Percentiles rank a stretch among this genome's conserved stretches.
Conservation (phyloP, 2,797 vertebrate genomes). For the Chaenodraco wilsoni region DNA sequence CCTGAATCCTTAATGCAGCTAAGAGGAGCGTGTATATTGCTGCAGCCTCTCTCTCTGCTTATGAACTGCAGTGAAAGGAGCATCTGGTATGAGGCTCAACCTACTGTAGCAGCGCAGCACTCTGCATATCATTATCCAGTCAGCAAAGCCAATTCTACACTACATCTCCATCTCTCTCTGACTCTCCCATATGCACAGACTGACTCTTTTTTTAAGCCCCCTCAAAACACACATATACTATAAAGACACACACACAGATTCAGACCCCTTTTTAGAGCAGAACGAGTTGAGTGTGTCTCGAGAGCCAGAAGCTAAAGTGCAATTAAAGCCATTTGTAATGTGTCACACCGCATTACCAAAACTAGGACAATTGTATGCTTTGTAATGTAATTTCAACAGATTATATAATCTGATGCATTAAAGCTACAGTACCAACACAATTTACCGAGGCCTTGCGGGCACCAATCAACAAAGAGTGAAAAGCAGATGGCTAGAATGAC, state of each 20-base stretch:
- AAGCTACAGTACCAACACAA: slow-evolving; percentile 56
- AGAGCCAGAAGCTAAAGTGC: slow-evolving; percentile 73
- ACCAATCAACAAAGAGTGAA: slow-evolving; percentile 38
- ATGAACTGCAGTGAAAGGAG: slow-evolving; percentile 79
- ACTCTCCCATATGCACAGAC: slow-evolving; percentile 50
- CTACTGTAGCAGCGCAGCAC: slow-evolving; percentile 67
- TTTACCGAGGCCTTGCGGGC: slow-evolving; percentile 54
- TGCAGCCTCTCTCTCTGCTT: slow-evolving; percentile 51
- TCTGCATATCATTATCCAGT: slow-evolving; percentile 86
- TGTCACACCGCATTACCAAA: slow-evolving; percentile 75
- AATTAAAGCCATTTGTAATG: slow-evolving; percentile 81
- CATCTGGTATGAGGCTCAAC: slow-evolving; percentile 79
- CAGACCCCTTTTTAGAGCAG: slow-evolving; percentile 43
- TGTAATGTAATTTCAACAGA: slow-evolving; percentile 75
- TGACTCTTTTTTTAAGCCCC: slow-evolving; percentile 34
- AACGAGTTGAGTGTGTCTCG: slow-evolving; percentile 56
- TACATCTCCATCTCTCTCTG: slow-evolving; percentile 50
- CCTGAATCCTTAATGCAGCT: slow-evolving; percentile 66
- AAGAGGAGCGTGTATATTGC: slow-evolving; percentile 48
- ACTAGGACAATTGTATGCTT: slow-evolving; percentile 73
- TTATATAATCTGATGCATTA: slow-evolving; percentile 73
- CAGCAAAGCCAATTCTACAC: slow-evolving; percentile 76
- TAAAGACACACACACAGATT: slow-evolving; percentile 3
- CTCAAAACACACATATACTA: neutral
- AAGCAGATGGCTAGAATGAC: slow-evolving; percentile 39